Evolutionary conservation across 2,797 vertebrate species (phyloP).

Genomic region (Parauchenoglanis ngamensis): DNA sequence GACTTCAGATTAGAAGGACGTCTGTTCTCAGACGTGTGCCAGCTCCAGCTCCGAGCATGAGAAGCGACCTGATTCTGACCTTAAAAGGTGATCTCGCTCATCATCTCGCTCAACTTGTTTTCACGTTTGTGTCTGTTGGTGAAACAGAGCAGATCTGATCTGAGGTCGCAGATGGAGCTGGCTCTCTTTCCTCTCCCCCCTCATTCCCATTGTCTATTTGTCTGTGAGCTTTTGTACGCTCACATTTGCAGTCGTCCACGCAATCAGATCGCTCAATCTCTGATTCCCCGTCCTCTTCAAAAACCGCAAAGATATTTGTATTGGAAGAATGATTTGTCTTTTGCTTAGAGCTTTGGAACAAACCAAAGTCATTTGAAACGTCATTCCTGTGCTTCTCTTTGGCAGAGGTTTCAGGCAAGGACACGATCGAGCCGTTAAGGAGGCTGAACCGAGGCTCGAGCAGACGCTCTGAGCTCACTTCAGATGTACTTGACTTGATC

Average conservation of each 20-base stretch:
- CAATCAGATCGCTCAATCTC: constrained; percentile 62
- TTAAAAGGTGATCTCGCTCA: constrained; percentile 35
- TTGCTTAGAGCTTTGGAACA: constrained; percentile 75
- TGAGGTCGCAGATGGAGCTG: constrained; percentile 4
- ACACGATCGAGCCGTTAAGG: constrained; percentile 74
- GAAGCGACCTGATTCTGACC: constrained; percentile 17
- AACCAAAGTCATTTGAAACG: constrained; percentile 73
- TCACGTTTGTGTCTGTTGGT: constrained; percentile 24
- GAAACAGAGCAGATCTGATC: constrained; percentile 36
- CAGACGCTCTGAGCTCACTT: constrained; percentile 65
- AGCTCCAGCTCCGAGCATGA: neutral
- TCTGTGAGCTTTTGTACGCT: constrained; percentile 42
- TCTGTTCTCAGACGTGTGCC: constrained; percentile 27
- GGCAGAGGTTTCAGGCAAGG: constrained; percentile 63
- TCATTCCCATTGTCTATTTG: constrained; percentile 50
- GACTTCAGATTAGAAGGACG: constrained; percentile 40
- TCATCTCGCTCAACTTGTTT: neutral
- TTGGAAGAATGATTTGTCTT: constrained; percentile 62
- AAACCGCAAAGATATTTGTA: constrained; percentile 74
- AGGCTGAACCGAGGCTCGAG: constrained; percentile 45
- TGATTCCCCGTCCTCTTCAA: constrained; percentile 75
- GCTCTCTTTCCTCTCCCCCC: constrained; percentile 47
- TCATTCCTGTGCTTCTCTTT: constrained; percentile 74
- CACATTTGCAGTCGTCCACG: constrained; percentile 22
- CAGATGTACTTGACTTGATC: constrained; percentile 75